phyloP scores from a whole-genome alignment of 30 jellyfish, hydroid and myxozoan genomes.

The Cassiopea andromeda region DNA sequence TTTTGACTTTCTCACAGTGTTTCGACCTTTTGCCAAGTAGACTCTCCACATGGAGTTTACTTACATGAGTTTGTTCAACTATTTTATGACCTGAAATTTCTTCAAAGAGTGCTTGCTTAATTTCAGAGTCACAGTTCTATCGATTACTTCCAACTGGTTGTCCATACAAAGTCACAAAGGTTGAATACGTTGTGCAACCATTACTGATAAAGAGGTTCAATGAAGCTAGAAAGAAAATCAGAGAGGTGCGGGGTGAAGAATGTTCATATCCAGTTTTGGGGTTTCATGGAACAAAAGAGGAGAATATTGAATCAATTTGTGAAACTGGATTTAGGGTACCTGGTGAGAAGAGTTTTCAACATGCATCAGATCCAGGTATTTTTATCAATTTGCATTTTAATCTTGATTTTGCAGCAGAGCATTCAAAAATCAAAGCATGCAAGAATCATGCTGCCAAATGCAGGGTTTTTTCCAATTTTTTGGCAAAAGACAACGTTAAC shows the following conservation, averaged over 20 bases:
- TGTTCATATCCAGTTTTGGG: conserved; percentile 68
- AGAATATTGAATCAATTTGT: conserved; percentile 66
- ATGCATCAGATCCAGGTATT: conserved; percentile 81
- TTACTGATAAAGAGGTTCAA: conserved; percentile 48
- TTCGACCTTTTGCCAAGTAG: too few species aligned
- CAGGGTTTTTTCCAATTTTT: too few species aligned
- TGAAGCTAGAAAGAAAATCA: conserved; percentile 45
- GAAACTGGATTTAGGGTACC: conserved; percentile 76
- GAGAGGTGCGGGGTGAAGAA: conserved; percentile 65
- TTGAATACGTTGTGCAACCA: conserved; percentile 79
- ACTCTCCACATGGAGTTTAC: too few species aligned
- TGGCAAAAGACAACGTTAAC: too few species aligned
- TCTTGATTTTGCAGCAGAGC: neutral
- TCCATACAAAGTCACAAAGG: conserved; percentile 67
- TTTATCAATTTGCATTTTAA: neutral
- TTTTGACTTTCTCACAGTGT: too few species aligned
- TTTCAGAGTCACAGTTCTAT: conserved; percentile 79
- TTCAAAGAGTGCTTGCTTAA: neutral
- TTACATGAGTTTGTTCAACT: neutral
- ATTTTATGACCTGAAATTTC: neutral
- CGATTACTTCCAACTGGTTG: conserved; percentile 67
- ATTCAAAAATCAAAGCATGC: neutral
- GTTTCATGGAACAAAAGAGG: conserved; percentile 79
- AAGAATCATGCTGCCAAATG: neutral
- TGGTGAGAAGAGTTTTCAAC: conserved; percentile 73